Percentiles rank a stretch among this genome's conserved stretches.
Conservation (phyloP, 2,113 vertebrate species). For the Micromys minutus region DNA sequence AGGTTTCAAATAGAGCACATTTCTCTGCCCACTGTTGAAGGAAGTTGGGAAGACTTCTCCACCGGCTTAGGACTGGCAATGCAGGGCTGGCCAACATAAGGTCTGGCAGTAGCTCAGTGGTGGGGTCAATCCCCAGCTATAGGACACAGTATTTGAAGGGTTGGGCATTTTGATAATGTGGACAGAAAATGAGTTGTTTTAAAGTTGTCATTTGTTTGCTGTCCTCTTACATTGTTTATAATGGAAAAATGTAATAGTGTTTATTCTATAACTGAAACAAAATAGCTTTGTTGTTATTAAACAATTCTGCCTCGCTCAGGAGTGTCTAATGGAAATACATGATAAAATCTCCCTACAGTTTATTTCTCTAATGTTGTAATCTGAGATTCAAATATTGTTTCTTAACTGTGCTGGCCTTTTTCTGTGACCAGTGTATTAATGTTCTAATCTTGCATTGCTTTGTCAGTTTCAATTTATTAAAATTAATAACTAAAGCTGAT, state of each 20-base stretch:
- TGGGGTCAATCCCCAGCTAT: not conserved
- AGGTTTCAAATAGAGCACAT: constrained; percentile 21
- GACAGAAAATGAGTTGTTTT: constrained; percentile 30
- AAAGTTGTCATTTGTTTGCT: constrained; percentile 38
- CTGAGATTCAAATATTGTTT: not conserved
- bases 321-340: constrained; percentile 12
- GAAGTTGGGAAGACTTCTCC: not conserved
- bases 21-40: not conserved
- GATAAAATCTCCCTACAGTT: not conserved
- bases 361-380: constrained; percentile 39
- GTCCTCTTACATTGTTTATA: not conserved
- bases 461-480: constrained; percentile 47
- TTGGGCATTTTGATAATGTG: constrained; percentile 44
- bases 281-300: constrained; percentile 45
- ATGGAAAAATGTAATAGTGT: constrained; percentile 38
- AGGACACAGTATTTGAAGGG: not conserved
- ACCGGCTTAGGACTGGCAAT: not conserved
- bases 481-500: too few relatives aligned
- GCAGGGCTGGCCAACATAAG: not conserved
- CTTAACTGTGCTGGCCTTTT: not conserved
- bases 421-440: constrained; percentile 14
- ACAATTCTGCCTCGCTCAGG: constrained; percentile 36
- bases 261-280: constrained; percentile 50
- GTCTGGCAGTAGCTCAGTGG: too few relatives aligned
- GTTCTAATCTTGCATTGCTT: constrained; percentile 29